Conservation (phyloP, 2,797 vertebrate species). For the Gila robusta region DNA sequence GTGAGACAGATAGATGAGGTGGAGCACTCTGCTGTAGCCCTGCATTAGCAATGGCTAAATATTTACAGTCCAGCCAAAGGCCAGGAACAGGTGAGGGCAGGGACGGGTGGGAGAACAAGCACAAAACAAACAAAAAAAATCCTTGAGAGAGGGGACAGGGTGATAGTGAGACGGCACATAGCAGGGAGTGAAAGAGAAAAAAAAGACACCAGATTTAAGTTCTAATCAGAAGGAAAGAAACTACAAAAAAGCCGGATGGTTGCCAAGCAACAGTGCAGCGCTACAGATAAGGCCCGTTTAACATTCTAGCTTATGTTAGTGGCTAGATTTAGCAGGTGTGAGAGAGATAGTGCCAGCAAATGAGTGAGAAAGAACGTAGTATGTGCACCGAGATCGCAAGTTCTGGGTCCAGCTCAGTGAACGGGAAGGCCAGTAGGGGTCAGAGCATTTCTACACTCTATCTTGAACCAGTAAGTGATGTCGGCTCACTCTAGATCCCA, state of each 20-base stretch:
- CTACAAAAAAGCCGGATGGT: conserved; percentile 77
- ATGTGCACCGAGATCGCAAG: background rate
- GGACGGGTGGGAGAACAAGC: conserved; percentile 15
- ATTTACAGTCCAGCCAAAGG: conserved; percentile 79
- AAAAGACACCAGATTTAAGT: background rate
- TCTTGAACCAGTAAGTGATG: conserved; percentile 58
- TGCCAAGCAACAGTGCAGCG: conserved; percentile 80
- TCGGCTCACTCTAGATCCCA: conserved; percentile 46
- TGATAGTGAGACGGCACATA: background rate
- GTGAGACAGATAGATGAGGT: conserved; percentile 65
- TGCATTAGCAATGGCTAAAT: conserved; percentile 83
- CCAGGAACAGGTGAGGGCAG: conserved; percentile 63
- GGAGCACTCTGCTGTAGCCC: conserved; percentile 76
- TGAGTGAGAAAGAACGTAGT: conserved; percentile 7
- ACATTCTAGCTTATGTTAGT: conserved; percentile 12
- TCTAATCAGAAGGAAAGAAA: conserved; percentile 65
- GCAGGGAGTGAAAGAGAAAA: background rate
- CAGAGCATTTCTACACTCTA: conserved; percentile 60
- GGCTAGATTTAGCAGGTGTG: conserved; percentile 7
- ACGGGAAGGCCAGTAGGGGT: conserved; percentile 58
- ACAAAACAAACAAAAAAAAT: conserved; percentile 51
- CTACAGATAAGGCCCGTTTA: conserved; percentile 49
- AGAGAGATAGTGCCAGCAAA: conserved; percentile 2
- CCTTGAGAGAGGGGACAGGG: conserved; percentile 13
- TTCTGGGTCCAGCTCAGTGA: conserved; percentile 19